Conservation (phyloP, 2,113 vertebrate genomes). For the Dendropsophus ebraccatus region DNA sequence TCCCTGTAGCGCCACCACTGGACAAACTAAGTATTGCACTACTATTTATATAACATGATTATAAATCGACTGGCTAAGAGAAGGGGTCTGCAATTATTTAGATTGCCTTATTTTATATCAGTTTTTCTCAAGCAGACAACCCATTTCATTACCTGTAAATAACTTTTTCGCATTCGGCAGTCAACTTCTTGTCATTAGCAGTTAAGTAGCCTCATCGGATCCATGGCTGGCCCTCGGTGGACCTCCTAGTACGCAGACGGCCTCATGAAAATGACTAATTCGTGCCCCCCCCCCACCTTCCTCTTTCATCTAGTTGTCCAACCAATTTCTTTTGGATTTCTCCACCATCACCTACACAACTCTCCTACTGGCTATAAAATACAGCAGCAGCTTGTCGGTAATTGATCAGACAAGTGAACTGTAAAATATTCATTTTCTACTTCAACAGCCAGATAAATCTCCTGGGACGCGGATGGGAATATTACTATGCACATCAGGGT, state of each 20-base stretch:
- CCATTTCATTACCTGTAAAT: constrained; percentile 71
- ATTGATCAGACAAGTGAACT: constrained; percentile 99
- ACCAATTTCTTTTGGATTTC: constrained; percentile 85
- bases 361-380: constrained; percentile 92
- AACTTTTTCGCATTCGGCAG: constrained; percentile 79
- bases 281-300: constrained; percentile 65
- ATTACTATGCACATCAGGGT: constrained; percentile 96
- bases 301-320: constrained; percentile 73
- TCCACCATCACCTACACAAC: constrained; percentile 88
- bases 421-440: constrained; percentile 99
- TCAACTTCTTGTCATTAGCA: constrained; percentile 81
- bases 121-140: not conserved
- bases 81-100: too few species aligned
- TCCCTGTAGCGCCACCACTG: too few species aligned
- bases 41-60: too few species aligned
- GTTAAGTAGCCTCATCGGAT: constrained; percentile 85
- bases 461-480: constrained; percentile 92
- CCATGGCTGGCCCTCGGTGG: constrained; percentile 76
- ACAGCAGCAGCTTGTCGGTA: constrained; percentile 99
- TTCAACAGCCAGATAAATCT: constrained; percentile 99
- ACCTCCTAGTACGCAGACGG: constrained; percentile 72
- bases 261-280: constrained; percentile 76
- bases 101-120: not conserved
- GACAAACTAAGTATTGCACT: too few species aligned
- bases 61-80: too few species aligned